These are phyloP conservation scores for Apodemus agrarius DNA, from an alignment of 2,797 vertebrate species.

Conservation along the genomic window DNA sequence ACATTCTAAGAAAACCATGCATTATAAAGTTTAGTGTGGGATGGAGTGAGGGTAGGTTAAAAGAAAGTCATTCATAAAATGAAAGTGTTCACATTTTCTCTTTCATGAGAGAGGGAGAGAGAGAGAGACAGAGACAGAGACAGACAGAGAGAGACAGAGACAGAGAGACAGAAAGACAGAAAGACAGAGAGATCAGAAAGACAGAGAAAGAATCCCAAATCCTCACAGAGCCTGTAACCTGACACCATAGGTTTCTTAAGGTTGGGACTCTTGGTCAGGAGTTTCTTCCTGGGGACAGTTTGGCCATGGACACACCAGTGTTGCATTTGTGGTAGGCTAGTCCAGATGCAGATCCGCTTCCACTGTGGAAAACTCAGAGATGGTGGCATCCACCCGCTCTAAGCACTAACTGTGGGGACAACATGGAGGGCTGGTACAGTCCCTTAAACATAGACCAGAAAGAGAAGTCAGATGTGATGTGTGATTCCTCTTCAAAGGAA, in stretches of 20 bases:
- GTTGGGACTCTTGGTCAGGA: not conserved
- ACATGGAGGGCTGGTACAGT: not conserved
- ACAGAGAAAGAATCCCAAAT: slow-evolving; percentile 30
- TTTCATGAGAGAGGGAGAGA: not conserved
- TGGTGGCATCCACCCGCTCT: not conserved
- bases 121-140: no score
- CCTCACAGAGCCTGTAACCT: not conserved
- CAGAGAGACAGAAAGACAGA: no score
- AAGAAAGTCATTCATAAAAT: slow-evolving; percentile 64
- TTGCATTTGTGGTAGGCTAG: not conserved
- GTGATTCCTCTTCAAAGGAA: not conserved
- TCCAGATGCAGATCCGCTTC: not conserved
- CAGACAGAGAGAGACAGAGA: no score
- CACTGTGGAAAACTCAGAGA: not conserved
- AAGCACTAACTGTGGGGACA: not conserved
- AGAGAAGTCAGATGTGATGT: slow-evolving; percentile 6
- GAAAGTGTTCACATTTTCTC: not conserved
- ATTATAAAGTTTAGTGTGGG: slow-evolving; percentile 62
- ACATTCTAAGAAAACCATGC: slow-evolving; percentile 62
- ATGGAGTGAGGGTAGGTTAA: slow-evolving; percentile 43
- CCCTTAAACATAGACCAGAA: not conserved
- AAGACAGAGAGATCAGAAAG: not conserved
- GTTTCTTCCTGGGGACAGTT: not conserved
- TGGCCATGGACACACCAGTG: not conserved
- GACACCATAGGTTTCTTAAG: slow-evolving; percentile 33